Base-by-base conservation (phyloP, 2,888 invertebrate genomes). In the Lissonota sp. region DNA sequence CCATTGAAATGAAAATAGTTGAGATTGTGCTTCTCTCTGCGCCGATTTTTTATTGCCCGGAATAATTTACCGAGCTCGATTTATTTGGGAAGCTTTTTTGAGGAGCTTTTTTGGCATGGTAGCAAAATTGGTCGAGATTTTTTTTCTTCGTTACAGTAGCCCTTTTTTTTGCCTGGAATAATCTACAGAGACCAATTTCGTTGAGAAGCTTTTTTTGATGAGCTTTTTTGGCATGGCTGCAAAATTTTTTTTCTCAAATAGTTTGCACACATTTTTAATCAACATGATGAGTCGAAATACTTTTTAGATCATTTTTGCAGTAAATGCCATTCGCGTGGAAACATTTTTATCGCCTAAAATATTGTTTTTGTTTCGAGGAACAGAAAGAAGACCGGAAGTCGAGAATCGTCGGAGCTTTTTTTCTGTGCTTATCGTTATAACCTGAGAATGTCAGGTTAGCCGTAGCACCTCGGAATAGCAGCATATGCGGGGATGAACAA, bases 401-500 rank as follows among this genome's bases (percentile, higher is more conserved):
- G 53, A 42, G 53, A 63, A 55, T 37, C 12, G 57, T 12, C 49
- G 53, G 10, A 51, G 42, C 69, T 42, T 49, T 62, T 79, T 26
- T 63, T 71, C 37, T 64, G 69, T 53, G n/a, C n/a, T 51, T 51
- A 51, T 44, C 46, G 63, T 40, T 8, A 46, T 12, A 69, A 73
- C 49, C 63, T 64, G 60, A 63, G 69, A 60, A 73, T 74, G 40
- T 46, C 67, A 64, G 69, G 69, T 73, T 72, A 55, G 64, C 39
- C 40, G 14, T 62, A 14, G 53, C 7, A 46, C 63, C 73, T 77
- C 72, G 72, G 80, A 77, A 80, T 80, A 46, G 55, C 69, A 10
- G 37, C 26, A 26, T 26, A 26, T 3, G 26, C 26, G 26, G 53
- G 40, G 14, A 53, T 69, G 70, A 82, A 82, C 79, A 81, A 81